These are phyloP conservation scores for Adoxophyes honmai DNA, from an alignment of 1,140 invertebrate genomes.

Conservation along the genomic window DNA sequence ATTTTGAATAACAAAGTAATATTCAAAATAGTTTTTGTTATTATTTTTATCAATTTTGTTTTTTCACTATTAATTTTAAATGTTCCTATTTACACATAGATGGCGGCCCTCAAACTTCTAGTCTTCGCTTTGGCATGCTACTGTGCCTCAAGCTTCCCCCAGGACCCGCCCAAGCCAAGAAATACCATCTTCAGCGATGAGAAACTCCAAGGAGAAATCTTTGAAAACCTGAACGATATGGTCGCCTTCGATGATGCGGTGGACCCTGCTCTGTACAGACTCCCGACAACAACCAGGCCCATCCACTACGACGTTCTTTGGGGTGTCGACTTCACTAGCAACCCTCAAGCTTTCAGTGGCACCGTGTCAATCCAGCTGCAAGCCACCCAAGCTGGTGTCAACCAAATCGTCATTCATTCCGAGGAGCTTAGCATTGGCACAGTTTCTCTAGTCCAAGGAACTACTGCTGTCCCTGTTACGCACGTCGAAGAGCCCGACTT, in stretches of 20 bases:
- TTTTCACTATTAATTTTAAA: no score
- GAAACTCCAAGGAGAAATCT: slow-evolving; percentile 42
- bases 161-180: slow-evolving; percentile 24
- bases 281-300: slow-evolving; percentile 79
- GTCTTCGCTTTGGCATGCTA: slow-evolving; percentile 31
- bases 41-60: no score
- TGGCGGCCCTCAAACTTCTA: slow-evolving; percentile 50
- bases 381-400: slow-evolving; percentile 47
- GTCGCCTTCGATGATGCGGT: neutral
- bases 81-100: slow-evolving; percentile 51
- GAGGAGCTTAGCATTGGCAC: slow-evolving; percentile 72
- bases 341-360: slow-evolving; percentile 75
- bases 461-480: slow-evolving; percentile 16
- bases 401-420: slow-evolving; percentile 80
- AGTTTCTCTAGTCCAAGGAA: slow-evolving; percentile 45
- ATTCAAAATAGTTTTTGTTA: no score
- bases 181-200: slow-evolving; percentile 59
- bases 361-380: slow-evolving; percentile 74
- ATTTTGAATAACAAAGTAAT: no score
- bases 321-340: slow-evolving; percentile 30
- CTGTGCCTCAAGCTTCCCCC: slow-evolving; percentile 28
- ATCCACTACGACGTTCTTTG: slow-evolving; percentile 76
- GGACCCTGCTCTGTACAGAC: slow-evolving; percentile 58
- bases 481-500: slow-evolving; percentile 23
- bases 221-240: slow-evolving; percentile 36